Base-by-base conservation (phyloP, 2,888 invertebrate species). In the Magallana nippona region DNA sequence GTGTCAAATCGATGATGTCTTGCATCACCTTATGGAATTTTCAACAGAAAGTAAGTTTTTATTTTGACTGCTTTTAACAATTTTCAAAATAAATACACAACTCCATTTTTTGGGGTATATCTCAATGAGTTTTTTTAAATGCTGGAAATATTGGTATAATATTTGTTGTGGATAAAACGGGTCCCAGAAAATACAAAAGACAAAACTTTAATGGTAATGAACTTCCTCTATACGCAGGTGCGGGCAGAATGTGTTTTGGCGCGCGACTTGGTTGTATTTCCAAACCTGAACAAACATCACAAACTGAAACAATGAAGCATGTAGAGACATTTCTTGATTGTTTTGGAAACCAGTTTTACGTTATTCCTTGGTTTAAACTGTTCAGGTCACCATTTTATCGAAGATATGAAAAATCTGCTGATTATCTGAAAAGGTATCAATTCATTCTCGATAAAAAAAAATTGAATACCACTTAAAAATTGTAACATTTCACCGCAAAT, bases 311-410 rank as follows among this genome's bases (percentile, higher is more conserved):
- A 8, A 83, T 83, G 83, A 10, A 44, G 11, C 80, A 83, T n/a
- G 80, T 80, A 44, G 80, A 83, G 22, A 83, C 71, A 10, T 71
- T 80, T n/a, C 77, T 83, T 8, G 80, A 83, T n/a, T 71, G 80
- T 32, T 83, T 83, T 71, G 80, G 80, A 10, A 71, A 71, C 55
- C 80, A 80, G n/a, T 80, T 80, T n/a, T 80, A 71, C 19, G 32
- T 56, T 3, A 71, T 91, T 19, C 92, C 93, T 1, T 84, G 91
- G 81, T 93, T 92, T 90, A 91, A 89, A 78, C 84, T 88, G 27
- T 87, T 85, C 83, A 79, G 86, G 22, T 88, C 88, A 2, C 79
- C 83, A 27, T 71, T 87, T 44, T 90, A 90, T 85, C 82, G 81
- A 80, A 83, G 87, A 81, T 90, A 87, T 81, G 79, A 86, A 44